Conservation (phyloP, 2,888 invertebrate species). For the Theretra japonica region DNA sequence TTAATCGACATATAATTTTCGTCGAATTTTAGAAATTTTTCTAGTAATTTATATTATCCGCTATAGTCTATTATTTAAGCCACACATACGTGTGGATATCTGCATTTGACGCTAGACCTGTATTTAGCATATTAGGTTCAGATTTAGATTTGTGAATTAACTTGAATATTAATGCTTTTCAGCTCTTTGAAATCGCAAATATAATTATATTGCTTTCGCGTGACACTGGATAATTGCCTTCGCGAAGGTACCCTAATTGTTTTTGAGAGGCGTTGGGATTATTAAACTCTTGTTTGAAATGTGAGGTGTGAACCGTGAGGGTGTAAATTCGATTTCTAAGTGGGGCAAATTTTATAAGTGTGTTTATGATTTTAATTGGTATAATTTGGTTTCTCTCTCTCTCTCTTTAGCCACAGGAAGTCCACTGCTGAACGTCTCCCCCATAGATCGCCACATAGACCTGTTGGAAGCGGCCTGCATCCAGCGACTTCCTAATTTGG, state of each 20-base stretch:
- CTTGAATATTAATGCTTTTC: conserved; percentile 59
- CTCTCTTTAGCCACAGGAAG: too few relatives aligned
- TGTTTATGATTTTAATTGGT: too few relatives aligned
- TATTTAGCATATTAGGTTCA: conserved; percentile 73
- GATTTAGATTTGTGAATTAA: conserved; percentile 64
- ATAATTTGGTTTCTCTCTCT: too few relatives aligned
- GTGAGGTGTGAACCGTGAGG: too few relatives aligned
- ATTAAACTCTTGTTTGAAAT: neutral
- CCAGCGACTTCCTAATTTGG: too few relatives aligned
- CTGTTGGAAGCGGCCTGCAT: too few relatives aligned
- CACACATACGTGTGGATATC: conserved; percentile 51
- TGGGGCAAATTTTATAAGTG: too few relatives aligned
- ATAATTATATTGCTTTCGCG: conserved; percentile 1
- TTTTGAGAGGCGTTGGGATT: neutral
- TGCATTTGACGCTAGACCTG: conserved; percentile 71
- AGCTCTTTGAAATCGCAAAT: conserved; percentile 33
- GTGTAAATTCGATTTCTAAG: too few relatives aligned
- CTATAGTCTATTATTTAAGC: conserved; percentile 42
- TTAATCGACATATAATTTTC: too few relatives aligned
- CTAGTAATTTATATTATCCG: conserved; percentile 17
- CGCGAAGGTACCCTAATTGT: neutral
- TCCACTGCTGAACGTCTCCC: too few relatives aligned
- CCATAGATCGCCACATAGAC: too few relatives aligned
- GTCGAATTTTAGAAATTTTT: too few relatives aligned
- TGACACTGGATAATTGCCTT: neutral